Evolutionary conservation across 2,113 vertebrate genomes (phyloP).

Genomic region (Elanus axillaris): DNA sequence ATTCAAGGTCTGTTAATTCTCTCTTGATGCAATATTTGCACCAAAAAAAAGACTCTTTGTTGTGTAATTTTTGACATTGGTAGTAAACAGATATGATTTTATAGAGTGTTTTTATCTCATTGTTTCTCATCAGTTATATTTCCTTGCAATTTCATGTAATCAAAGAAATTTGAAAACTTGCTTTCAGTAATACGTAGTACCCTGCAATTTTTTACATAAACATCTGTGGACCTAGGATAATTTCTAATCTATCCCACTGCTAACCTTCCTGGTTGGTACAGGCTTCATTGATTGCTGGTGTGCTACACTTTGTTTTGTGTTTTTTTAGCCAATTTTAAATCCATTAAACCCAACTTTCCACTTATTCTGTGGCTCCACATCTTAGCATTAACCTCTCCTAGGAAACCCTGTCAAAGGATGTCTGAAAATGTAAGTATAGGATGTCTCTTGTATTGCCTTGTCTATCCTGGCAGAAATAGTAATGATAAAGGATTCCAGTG

Average conservation of each 20-base stretch:
- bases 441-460: not conserved
- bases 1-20: accelerated
- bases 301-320: not conserved
- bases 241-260: not conserved
- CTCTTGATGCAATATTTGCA: not conserved
- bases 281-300: not conserved
- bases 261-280: not conserved
- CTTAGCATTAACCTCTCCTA: slow-evolving; percentile 16
- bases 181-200: not conserved
- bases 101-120: not conserved
- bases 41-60: not conserved
- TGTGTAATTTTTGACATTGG: not conserved
- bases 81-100: not conserved
- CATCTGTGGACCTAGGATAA: not conserved
- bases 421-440: slow-evolving; percentile 2
- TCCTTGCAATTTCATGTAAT: not conserved
- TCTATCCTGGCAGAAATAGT: not conserved
- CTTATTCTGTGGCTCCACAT: not conserved
- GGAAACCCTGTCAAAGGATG: slow-evolving; percentile 12
- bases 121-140: not conserved
- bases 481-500: not conserved
- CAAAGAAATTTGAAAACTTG: not conserved
- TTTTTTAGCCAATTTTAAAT: slow-evolving; percentile 30
- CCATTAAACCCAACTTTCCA: slow-evolving; percentile 39
- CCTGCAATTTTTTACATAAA: slow-evolving; percentile 20